Evolutionary conservation across 1,140 invertebrate genomes (phyloP).

Genomic region (Pararge aegeria): DNA sequence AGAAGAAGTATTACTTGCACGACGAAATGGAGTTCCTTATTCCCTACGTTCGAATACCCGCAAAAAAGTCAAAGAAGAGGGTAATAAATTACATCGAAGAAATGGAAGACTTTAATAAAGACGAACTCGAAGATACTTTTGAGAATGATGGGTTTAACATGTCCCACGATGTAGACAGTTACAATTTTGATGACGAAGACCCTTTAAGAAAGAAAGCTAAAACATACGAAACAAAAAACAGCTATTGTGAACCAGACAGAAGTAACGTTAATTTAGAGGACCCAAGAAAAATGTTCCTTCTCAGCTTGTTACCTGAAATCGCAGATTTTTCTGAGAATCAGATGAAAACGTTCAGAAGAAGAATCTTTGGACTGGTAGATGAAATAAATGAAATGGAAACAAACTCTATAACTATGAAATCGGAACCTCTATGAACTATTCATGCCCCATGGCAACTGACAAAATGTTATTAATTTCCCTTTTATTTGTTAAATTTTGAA

Average conservation of each 20-base stretch:
- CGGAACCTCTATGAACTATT: not conserved
- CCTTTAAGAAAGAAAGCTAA: not conserved
- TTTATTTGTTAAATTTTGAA: no score
- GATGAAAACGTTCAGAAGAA: not conserved
- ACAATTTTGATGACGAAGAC: not conserved
- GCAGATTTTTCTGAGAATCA: not conserved
- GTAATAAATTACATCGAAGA: not conserved
- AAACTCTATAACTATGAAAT: not conserved
- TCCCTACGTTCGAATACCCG: not conserved
- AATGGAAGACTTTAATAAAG: not conserved
- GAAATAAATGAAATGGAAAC: not conserved
- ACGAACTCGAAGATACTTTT: not conserved
- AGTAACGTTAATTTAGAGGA: not conserved
- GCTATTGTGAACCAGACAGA: not conserved
- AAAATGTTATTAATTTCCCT: no score
- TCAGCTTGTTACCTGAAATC: not conserved
- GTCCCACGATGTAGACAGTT: not conserved
- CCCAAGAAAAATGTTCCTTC: not conserved
- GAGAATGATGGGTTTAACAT: not conserved
- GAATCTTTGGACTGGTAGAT: not conserved
- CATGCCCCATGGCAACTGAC: no score
- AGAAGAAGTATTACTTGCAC: not conserved
- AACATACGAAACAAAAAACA: not conserved
- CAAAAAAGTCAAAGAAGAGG: not conserved
- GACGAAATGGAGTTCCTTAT: not conserved